A percentile compares a stretch with the other conserved stretches of the same genome.
phyloP scores from a whole-genome alignment of 2,888 invertebrate species.

The Ryuthela nishihirai region DNA sequence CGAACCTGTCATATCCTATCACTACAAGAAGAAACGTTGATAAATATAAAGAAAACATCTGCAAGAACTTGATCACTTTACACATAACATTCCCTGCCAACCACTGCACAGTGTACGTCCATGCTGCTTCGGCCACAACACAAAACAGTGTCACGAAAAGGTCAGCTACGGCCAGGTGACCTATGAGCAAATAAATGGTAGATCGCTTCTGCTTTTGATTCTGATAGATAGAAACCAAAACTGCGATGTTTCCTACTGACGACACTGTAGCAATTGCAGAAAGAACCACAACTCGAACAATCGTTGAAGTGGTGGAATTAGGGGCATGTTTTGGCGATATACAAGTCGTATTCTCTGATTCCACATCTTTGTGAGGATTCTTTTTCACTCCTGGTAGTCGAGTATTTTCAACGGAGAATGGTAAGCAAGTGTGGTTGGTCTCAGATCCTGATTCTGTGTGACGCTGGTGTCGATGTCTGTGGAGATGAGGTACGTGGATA shows the following conservation, averaged over 20 bases:
- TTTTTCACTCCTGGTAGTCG: no score
- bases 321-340: slow-evolving; percentile 57
- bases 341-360: no score
- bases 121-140: slow-evolving; percentile 73
- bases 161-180: slow-evolving; percentile 75
- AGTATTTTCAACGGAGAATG: no score
- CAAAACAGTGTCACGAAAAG: slow-evolving; percentile 77
- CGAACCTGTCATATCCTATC: slow-evolving; percentile 76
- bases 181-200: slow-evolving; percentile 65
- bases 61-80: slow-evolving; percentile 73
- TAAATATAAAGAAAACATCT: slow-evolving; percentile 75
- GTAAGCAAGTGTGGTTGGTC: no score
- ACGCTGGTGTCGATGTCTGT: no score
- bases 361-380: no score
- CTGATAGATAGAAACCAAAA: slow-evolving; percentile 68
- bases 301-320: slow-evolving; percentile 59
- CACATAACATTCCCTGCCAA: slow-evolving; percentile 71
- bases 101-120: slow-evolving; percentile 75
- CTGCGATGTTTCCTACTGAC: slow-evolving; percentile 68
- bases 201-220: slow-evolving; percentile 55
- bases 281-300: slow-evolving; percentile 65
- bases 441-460: no score
- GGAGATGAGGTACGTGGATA: no score
- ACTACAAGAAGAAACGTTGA: slow-evolving; percentile 77
- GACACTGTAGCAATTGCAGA: slow-evolving; percentile 68